Conservation (phyloP, 2,888 invertebrate genomes). For the Sesia apiformis region DNA sequence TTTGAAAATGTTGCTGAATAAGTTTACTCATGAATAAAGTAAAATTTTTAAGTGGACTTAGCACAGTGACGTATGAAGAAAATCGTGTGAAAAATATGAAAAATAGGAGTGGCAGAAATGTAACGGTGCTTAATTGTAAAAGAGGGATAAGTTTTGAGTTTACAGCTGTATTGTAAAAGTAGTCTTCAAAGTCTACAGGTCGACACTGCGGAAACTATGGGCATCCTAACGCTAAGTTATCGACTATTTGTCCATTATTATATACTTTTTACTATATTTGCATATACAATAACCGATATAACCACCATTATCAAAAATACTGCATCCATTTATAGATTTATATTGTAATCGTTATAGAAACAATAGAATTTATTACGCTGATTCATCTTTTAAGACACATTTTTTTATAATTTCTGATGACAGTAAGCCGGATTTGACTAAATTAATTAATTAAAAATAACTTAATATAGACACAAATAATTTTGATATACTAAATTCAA, state of each 20-base stretch:
- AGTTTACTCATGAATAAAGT: not conserved
- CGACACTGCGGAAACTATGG: conserved; percentile 67
- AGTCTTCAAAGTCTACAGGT: conserved; percentile 58
- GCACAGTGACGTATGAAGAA: conserved; percentile 15
- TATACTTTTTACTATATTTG: conserved; percentile 64
- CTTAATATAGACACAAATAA: conserved; percentile 31
- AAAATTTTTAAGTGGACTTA: conserved; percentile 16
- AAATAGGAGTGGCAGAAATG: conserved; percentile 38
- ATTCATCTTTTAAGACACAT: conserved; percentile 44
- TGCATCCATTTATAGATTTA: conserved; percentile 51
- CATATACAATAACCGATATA: conserved; percentile 53
- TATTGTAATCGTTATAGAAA: conserved; percentile 34
- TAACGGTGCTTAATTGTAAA: conserved; percentile 26
- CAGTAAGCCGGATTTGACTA: conserved; percentile 48
- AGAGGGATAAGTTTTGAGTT: conserved; percentile 71
- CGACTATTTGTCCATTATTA: conserved; percentile 54
- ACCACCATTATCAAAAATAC: conserved; percentile 49
- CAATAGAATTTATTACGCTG: conserved; percentile 39
- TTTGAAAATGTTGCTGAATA: not conserved
- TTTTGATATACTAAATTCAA: conserved; percentile 37
- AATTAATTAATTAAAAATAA: conserved; percentile 19
- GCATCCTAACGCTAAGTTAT: conserved; percentile 71
- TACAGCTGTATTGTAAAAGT: conserved; percentile 50
- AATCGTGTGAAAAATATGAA: conserved; percentile 5
- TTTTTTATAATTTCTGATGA: conserved; percentile 46